Conservation (phyloP, 2,113 vertebrate species). For the Zapus hudsonius region DNA sequence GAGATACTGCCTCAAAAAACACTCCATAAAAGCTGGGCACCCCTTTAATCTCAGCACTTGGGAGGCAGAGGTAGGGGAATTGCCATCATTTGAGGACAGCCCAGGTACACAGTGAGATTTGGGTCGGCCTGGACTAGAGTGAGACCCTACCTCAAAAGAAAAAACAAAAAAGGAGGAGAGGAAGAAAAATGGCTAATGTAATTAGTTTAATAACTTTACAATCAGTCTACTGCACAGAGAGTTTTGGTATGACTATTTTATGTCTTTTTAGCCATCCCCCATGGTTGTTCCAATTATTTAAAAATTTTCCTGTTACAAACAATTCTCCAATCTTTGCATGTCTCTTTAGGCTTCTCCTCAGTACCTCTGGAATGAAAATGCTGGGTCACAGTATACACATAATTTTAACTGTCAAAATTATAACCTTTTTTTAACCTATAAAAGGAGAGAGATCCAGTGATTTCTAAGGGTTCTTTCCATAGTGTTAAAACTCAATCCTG, state of each 20-base stretch:
- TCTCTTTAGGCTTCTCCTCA: background rate
- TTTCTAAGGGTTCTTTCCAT: constrained; percentile 36
- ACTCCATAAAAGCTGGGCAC: too few species aligned
- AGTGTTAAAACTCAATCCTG: background rate
- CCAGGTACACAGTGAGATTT: too few species aligned
- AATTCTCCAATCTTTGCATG: constrained; percentile 3
- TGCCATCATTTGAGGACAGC: too few species aligned
- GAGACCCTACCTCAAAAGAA: too few species aligned
- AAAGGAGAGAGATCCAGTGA: constrained; percentile 24
- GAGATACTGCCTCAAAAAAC: too few species aligned
- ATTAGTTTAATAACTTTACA: constrained; percentile 11
- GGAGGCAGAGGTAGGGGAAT: too few species aligned
- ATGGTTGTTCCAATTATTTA: background rate
- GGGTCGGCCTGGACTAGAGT: too few species aligned
- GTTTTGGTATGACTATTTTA: background rate
- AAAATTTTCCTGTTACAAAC: background rate
- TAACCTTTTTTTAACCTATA: constrained; percentile 11
- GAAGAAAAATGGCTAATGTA: background rate
- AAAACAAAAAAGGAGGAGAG: background rate
- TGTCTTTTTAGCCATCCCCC: constrained; percentile 15
- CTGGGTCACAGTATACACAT: background rate
- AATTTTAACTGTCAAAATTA: constrained; percentile 33
- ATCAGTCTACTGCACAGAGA: too few species aligned
- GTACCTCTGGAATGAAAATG: background rate
- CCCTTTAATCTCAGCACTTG: too few species aligned